Evolutionary conservation across 1,140 invertebrate genomes (phyloP), one percentile per base, ranked within the genome.

Genomic region (Rhyacophila brunnea): DNA sequence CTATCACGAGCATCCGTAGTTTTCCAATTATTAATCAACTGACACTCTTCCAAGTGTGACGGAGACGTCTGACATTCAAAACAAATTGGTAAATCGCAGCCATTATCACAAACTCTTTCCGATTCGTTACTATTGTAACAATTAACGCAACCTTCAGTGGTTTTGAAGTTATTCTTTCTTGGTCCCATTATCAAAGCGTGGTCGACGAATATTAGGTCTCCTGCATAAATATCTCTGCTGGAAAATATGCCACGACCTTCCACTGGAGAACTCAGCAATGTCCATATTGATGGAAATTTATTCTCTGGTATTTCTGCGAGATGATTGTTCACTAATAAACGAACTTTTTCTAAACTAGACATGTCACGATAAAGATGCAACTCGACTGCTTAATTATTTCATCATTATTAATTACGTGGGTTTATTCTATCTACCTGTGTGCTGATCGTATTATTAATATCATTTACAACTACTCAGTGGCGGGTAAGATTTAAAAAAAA

Each of bases 141-240:
- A 45, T 74, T 75, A 1, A 81, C 74, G 62, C 82, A 86, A 68
- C 80, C 80, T 54, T 74, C 72, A 38, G 68, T 70, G 53, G 77
- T 71, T 59, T 67, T 76, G 61, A 64, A 61, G 57, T 74, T 67
- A n/a, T n/a, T n/a, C 28, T 71, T 78, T 63, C 79, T 74, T 4
- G 87, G 86, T 0, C 88, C 88, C 20, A 82, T 67, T 11, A 90
- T 73, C 1, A 90, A 65, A 0, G 88, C 84, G 38, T 70, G 73
- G 69, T 91, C 88, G 1, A 81, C 72, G 62, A 87, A 87, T 10
- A 91, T 81, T 20, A 87, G 66, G 70, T 90, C 87, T 18, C 87
- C 86, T 4, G 75, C 61, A 13, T 70, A 64, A 10, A 90, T 85
- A 60, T 87, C 80, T 34, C 83, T 72, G 0, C 68, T 81, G 0